Base-by-base conservation (phyloP, 53 echinoderm and acorn worm genomes). In the Antedon mediterranea region DNA sequence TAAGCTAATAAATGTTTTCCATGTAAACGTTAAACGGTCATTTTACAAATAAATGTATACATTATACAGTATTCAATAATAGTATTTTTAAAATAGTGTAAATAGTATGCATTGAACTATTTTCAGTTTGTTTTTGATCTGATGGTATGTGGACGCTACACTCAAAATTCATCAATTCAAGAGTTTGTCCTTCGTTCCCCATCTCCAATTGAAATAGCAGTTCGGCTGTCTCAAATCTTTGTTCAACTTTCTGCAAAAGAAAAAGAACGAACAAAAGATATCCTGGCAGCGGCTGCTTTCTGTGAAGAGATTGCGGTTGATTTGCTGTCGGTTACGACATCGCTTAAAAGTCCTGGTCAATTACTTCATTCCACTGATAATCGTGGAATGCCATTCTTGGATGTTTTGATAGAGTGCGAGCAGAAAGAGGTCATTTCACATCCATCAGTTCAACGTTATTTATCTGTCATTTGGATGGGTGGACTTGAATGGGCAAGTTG, bases 401-500 rank as follows among this genome's bases (percentile, higher is more conserved):
- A 95, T 76, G 82, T 95, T 30, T 75, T 95, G 43, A 95, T 95
- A 43, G 97, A 95, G 78, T 95, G 90, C 29, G 89, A 95, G 44
- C 89, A 95, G 80, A 95, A 95, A 80, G 97, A 95, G 79, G 97
- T 92, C 0, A 90, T 95, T 30, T 92, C 97, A 5, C 91, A 95
- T 79, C 97, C 97, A 8, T 92, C 97, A 0, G 97, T 95, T 1
- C 97, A 95, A 75, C 85, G 92, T 18, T 95, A 95, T 71, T 85
- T 95, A 32, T 92, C 97, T 0, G 97, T 92, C 71, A 84, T 95
- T 15, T 95, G 97, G 97, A 89, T 91, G 75, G 97, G 97, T 13
- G 87, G 86, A 32, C 72, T 95, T 57, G 86, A 87, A 79, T 95
- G 97, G 97, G 89, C 92, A 0, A 86, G 83, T 74, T 95, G 92